These are phyloP conservation scores for Crenuchus spilurus DNA, from an alignment of 2,797 vertebrate species.

Conservation along the genomic window DNA sequence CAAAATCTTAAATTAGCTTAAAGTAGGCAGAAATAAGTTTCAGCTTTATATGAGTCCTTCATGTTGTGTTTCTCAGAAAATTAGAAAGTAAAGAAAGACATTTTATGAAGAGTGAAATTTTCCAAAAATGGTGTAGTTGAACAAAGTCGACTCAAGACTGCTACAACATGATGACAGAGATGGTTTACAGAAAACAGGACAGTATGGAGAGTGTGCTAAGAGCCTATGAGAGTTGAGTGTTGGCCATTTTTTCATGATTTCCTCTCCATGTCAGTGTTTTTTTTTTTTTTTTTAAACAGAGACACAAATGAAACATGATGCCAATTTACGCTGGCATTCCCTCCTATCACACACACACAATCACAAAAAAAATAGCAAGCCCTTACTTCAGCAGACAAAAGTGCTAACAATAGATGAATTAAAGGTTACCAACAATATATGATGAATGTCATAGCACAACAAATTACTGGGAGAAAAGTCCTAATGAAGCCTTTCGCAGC, in stretches of 20 bases:
- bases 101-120: too few species aligned
- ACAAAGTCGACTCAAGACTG: too few species aligned
- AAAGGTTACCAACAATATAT: constrained; percentile 86
- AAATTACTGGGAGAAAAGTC: constrained; percentile 81
- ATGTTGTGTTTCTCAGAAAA: too few species aligned
- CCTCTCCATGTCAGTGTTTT: neutral
- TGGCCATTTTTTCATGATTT: neutral
- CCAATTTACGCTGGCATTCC: constrained; percentile 68
- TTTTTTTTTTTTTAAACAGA: too few species aligned
- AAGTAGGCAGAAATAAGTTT: too few species aligned
- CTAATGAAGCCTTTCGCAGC: constrained; percentile 71
- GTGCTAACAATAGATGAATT: constrained; percentile 91
- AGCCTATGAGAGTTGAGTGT: neutral
- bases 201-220: too few species aligned
- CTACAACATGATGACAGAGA: too few species aligned
- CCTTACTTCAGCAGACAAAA: constrained; percentile 85
- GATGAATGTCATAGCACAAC: constrained; percentile 83
- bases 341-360: constrained; percentile 9
- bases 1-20: too few species aligned
- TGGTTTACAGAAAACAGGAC: too few species aligned
- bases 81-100: too few species aligned
- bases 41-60: too few species aligned
- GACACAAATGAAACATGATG: constrained; percentile 32
- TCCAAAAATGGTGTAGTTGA: too few species aligned
- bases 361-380: constrained; percentile 33